Base-by-base conservation (phyloP, 2,888 invertebrate genomes). In the Halictus quadricinctus region DNA sequence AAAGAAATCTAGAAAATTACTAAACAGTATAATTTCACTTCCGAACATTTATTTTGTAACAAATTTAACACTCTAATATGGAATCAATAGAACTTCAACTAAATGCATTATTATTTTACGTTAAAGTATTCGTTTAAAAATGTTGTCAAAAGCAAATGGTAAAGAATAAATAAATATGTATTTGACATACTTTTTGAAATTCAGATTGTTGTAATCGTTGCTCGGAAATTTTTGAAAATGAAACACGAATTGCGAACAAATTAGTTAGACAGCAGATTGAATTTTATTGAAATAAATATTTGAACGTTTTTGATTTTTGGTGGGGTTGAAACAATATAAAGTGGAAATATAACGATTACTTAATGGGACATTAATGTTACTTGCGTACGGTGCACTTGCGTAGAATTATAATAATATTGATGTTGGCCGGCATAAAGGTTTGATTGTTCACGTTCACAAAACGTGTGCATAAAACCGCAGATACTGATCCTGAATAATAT, bases 401-500 rank as follows among this genome's bases (percentile, higher is more conserved):
- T 18, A 36, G n/a, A 74, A 70, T 83, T 50, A n/a, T 77, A 74
- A 74, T 78, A 74, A 77, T 84, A 84, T 81, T 81, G 83, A 81
- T 84, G 77, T 77, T 64, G n/a, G 58, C 29, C 58, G 13, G 73
- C 66, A 50, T 29, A 69, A 66, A 73, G 58, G 70, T 76, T 70
- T 50, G 74, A 48, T 73, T 21, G 66, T 73, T 76, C 58, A 74
- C 75, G 70, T 78, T 58, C 74, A 21, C 76, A 78, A 81, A 81
- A 81, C 74, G 77, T 75, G 74, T 43, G 72, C 75, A 50, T 82
- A 83, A 76, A 81, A 79, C 72, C 84, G 58, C 76, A 70, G 70
- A 74, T 66, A 83, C 69, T 77, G 83, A 75, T 77, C 74, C 76
- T 80, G 72, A 84, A 80, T 75, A 77, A 76, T 70, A 76, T 77